These are phyloP conservation scores for Chionodraco myersi DNA, from an alignment of 2,113 vertebrate species.

Conservation along the genomic window DNA sequence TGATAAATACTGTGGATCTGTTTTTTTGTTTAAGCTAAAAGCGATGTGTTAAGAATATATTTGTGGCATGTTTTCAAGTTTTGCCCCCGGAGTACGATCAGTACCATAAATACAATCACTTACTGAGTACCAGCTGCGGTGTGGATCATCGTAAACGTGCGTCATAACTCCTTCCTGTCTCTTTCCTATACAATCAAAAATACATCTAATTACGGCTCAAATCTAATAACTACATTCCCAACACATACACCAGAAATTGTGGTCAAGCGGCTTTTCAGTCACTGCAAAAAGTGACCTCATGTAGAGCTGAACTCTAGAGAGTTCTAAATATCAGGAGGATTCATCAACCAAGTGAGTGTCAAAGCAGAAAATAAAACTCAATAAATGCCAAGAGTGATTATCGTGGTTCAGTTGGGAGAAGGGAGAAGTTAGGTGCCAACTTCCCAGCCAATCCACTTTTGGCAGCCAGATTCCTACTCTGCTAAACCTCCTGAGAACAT, in stretches of 20 bases:
- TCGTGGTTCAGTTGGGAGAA: conserved; percentile 80
- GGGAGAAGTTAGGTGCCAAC: conserved; percentile 80
- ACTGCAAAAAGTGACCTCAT: conserved; percentile 51
- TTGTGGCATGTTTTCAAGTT: conserved; percentile 25
- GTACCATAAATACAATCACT: conserved; percentile 10
- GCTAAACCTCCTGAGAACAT: conserved; percentile 79
- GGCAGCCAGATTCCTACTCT: conserved; percentile 77
- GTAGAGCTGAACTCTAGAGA: conserved; percentile 57
- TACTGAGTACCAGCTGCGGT: conserved; percentile 26
- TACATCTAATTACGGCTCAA: background rate
- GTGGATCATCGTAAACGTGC: conserved; percentile 35
- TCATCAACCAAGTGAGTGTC: conserved; percentile 77
- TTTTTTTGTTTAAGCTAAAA: conserved; percentile 4
- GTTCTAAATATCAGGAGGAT: conserved; percentile 72
- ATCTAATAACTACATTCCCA: conserved; percentile 2
- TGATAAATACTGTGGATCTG: background rate
- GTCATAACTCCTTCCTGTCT: conserved; percentile 19
- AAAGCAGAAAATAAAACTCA: conserved; percentile 81
- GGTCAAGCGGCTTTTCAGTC: conserved; percentile 48
- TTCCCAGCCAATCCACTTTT: conserved; percentile 81
- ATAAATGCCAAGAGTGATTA: conserved; percentile 83
- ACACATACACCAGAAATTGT: conserved; percentile 9
- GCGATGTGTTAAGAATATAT: background rate
- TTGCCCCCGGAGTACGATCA: conserved; percentile 22
- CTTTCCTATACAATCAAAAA: conserved; percentile 22